phyloP scores from a whole-genome alignment of 1,140 invertebrate species.

The Macrobrachium rosenbergii region DNA sequence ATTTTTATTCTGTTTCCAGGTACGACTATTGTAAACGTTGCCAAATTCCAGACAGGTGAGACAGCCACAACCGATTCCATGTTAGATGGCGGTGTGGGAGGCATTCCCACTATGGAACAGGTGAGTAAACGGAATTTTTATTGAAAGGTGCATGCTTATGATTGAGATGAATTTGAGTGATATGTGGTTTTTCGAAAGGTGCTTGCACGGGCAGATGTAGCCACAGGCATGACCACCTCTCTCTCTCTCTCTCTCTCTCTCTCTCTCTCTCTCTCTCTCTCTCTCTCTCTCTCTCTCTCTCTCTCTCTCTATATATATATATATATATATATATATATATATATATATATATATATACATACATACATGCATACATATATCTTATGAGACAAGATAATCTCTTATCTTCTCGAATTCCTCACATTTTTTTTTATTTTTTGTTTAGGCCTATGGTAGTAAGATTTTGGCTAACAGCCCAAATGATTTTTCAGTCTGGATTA shows the following conservation, averaged over 20 bases:
- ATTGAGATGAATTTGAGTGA: not conserved
- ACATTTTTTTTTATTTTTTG: no score
- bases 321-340: constrained; percentile 12
- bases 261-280: not conserved
- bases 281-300: no score
- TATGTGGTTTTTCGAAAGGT: no score
- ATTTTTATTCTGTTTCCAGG: not conserved
- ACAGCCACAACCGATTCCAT: constrained; percentile 15
- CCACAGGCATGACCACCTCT: not conserved
- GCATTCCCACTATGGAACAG: not conserved
- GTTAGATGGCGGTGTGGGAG: not conserved
- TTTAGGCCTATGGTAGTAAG: no score
- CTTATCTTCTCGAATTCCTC: no score
- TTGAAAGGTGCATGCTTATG: no score
- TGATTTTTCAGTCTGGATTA: not conserved
- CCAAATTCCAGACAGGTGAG: constrained; percentile 32
- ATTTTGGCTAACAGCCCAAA: not conserved
- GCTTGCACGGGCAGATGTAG: not conserved
- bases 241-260: not conserved
- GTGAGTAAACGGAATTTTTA: not conserved
- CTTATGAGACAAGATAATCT: no score
- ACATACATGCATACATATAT: constrained; percentile 8
- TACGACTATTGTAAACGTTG: not conserved
- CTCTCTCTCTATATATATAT: constrained; percentile 5
- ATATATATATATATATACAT: constrained; percentile 11